Evolutionary conservation across 2,113 vertebrate genomes (phyloP).

Genomic region (Nipponia nippon): DNA sequence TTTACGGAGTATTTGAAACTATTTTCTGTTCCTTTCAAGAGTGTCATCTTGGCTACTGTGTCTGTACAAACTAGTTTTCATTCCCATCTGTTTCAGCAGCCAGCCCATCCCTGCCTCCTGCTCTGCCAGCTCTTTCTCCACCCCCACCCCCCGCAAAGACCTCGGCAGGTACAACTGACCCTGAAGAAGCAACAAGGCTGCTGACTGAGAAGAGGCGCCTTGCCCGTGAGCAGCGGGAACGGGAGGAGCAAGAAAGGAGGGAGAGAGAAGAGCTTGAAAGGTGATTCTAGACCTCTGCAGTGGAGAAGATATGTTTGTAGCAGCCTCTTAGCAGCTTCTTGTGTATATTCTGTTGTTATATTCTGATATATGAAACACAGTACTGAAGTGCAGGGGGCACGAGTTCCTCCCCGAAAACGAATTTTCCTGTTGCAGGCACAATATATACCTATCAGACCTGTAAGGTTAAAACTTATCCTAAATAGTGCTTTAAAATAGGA

Average conservation of each 20-base stretch:
- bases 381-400: neutral
- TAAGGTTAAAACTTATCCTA: neutral
- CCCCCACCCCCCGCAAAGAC: constrained; percentile 52
- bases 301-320: neutral
- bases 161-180: constrained; percentile 89
- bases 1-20: neutral
- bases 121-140: constrained; percentile 44
- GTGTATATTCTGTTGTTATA: neutral
- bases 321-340: neutral
- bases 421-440: neutral
- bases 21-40: neutral
- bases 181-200: constrained; percentile 90
- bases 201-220: constrained; percentile 89
- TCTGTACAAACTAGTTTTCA: neutral
- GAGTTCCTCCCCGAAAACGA: fast-evolving
- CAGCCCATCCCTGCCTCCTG: neutral
- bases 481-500: neutral
- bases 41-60: neutral
- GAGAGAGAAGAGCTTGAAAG: constrained; percentile 85
- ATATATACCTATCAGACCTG: neutral
- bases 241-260: constrained; percentile 84
- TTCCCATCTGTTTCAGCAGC: neutral
- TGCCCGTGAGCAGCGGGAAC: constrained; percentile 90
- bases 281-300: constrained; percentile 57
- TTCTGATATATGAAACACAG: neutral